Base-by-base conservation (phyloP, 2,113 vertebrate species). In the Capricornis sumatraensis region DNA sequence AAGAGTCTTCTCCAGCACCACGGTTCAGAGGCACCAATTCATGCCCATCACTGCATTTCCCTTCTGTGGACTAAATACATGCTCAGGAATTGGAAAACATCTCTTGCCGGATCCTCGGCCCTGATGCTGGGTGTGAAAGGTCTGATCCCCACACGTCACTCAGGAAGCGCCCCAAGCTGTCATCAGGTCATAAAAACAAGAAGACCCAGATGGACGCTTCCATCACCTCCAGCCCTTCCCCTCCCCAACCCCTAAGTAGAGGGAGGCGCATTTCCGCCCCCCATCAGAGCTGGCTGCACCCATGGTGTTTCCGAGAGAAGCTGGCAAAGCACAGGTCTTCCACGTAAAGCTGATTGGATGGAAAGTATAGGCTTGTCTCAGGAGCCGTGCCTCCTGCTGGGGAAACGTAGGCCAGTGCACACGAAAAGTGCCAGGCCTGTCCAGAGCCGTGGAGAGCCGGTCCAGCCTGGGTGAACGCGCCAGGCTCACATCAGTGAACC, bases 121-220 rank as follows among this genome's bases (percentile, higher is more conserved):
- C 90, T 11, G 91, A 78, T 1, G 7, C 55, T n/a, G 1, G 71
- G 17, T 40, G 21, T 7, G 14, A 21, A 47, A 81, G 40, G 6
- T n/a, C 2, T 10, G 21, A 30, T 4, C 9, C 15, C 50, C 23
- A 27, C 3, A 7, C 16, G 33, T 11, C 23, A 47, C 21, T 19
- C 30, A n/a, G 64, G 6, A 0, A 90, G 85, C 2, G 17, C 55
- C 85, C 88, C 25, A 0, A 30, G 30, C 87, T 21, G 89, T 30
- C 36, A 33, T 82, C 23, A 0, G 1, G 9, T 0, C 9, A 8
- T 13, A 0, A 94, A 33, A 52, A 83, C 58, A 52, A 43, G 57
- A 40, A 43, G 45, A 43, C 79, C 25, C 40, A 36, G 53, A 58
- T 2, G 17, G 78, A 23, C 10, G 19, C 43, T 94, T 85, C 21